Evolutionary conservation across 2,113 vertebrate species (phyloP).

Genomic region (Pteropus alecto): DNA sequence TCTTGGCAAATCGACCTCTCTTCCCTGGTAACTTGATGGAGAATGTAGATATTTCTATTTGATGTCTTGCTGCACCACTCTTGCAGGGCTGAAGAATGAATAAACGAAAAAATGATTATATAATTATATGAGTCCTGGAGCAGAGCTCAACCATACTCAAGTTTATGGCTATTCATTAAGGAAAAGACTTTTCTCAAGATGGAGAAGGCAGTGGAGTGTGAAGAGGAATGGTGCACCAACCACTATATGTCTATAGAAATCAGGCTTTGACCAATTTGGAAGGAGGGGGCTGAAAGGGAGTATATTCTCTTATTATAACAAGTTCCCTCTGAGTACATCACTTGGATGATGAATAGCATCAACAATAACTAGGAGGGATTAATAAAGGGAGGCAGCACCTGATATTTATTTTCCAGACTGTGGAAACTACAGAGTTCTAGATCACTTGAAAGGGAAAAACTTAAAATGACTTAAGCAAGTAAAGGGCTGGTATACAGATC

Average conservation of each 20-base stretch:
- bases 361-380: background rate
- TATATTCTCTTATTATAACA: background rate
- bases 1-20: background rate
- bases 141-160: background rate
- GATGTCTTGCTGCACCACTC: background rate
- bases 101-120: background rate
- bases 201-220: background rate
- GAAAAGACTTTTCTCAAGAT: background rate
- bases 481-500: background rate
- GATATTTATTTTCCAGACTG: background rate
- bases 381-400: background rate
- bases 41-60: background rate
- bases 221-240: too few species aligned
- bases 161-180: background rate
- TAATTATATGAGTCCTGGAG: background rate
- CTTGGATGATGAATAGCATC: background rate
- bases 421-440: background rate
- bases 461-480: background rate
- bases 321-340: background rate
- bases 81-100: background rate
- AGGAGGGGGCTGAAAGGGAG: background rate
- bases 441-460: background rate
- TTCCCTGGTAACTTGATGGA: background rate
- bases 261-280: background rate
- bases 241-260: background rate